phyloP scores from a whole-genome alignment of 2,113 vertebrate species.

The Ariopsis seemanni region DNA sequence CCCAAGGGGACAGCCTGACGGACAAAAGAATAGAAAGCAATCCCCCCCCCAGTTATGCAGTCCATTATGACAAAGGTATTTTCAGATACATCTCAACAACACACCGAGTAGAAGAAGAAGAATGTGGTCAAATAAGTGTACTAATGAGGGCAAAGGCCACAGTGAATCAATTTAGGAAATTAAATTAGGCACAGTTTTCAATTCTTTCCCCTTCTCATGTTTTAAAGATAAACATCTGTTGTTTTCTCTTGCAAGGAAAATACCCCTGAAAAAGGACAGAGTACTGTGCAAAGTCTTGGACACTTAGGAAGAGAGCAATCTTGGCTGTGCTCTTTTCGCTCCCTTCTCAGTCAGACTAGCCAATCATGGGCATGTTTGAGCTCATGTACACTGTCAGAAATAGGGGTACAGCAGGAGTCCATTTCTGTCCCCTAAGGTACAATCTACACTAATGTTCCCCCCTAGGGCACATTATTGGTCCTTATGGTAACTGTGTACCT shows the following conservation, averaged over 20 bases:
- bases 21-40: conserved; percentile 1
- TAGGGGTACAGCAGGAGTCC: no score
- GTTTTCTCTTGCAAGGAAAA: background rate
- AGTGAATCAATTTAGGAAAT: background rate
- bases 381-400: background rate
- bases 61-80: background rate
- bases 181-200: background rate
- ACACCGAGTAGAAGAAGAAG: background rate
- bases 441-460: no score
- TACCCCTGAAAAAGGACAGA: background rate
- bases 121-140: background rate
- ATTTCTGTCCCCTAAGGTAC: no score
- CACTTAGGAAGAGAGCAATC: no score
- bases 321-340: no score
- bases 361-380: background rate
- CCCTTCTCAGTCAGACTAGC: background rate
- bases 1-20: background rate
- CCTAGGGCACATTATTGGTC: no score
- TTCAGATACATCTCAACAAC: background rate
- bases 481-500: no score
- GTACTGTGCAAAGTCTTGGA: no score
- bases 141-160: background rate
- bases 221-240: background rate
- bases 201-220: background rate
- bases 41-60: background rate